These are phyloP conservation scores for Alligator mississippiensis DNA, from an alignment of 2,113 vertebrate species.

Conservation along the genomic window DNA sequence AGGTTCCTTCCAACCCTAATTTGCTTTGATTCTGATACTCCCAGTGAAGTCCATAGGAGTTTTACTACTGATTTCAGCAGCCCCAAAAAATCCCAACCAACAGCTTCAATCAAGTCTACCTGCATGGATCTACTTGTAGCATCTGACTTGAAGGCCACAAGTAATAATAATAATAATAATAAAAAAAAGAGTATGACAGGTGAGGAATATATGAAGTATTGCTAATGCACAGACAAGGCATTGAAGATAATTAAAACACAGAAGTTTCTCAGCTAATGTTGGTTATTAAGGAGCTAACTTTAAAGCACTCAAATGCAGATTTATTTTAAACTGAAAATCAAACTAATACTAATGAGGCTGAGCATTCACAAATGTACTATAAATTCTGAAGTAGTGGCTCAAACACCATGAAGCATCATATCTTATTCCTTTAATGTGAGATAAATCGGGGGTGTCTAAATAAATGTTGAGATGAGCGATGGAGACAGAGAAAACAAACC, in stretches of 20 bases:
- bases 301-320: not conserved
- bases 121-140: not conserved
- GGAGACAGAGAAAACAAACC: not conserved
- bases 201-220: not conserved
- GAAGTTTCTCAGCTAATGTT: not conserved
- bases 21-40: no score
- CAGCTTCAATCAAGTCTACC: not conserved
- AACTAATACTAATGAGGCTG: not conserved
- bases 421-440: not conserved
- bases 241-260: not conserved
- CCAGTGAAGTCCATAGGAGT: not conserved
- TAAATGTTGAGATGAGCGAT: not conserved
- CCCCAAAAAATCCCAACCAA: not conserved
- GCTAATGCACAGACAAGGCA: not conserved
- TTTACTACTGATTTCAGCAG: not conserved
- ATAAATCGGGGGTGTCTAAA: not conserved
- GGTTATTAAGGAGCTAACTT: not conserved
- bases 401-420: not conserved
- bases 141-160: not conserved
- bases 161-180: not conserved
- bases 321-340: not conserved
- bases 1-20: no score
- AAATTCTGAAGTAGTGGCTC: not conserved
- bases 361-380: not conserved
- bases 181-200: not conserved